A percentile compares a stretch with the other conserved stretches of the same genome.
These are phyloP conservation scores for Orchesella flavescens DNA, from an alignment of 2,888 invertebrate genomes.

Conservation along the genomic window DNA sequence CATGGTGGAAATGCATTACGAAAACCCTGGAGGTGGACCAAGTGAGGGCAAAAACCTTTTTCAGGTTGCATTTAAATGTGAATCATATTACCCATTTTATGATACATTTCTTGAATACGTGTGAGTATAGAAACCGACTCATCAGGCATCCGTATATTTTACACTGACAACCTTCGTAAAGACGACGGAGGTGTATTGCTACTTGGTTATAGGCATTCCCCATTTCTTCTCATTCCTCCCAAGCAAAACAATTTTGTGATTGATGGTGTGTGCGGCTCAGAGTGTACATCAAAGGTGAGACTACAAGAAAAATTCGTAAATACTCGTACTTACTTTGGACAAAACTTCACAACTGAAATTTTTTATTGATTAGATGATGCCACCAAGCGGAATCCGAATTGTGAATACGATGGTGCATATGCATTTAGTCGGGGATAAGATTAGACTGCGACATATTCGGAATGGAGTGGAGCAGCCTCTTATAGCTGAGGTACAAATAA, in stretches of 20 bases:
- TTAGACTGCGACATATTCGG: slow-evolving; percentile 85
- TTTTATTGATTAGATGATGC: slow-evolving; percentile 19
- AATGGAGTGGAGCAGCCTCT: slow-evolving; percentile 84
- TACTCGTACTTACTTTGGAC: not conserved
- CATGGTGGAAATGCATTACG: slow-evolving; percentile 93
- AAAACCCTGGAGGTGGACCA: slow-evolving; percentile 77
- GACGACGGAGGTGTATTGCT: slow-evolving; percentile 88
- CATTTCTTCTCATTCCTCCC: slow-evolving; percentile 88
- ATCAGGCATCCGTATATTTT: slow-evolving; percentile 88
- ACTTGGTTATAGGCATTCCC: slow-evolving; percentile 85
- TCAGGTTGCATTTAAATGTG: no score
- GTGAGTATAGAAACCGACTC: slow-evolving; percentile 80
- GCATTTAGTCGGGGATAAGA: slow-evolving; percentile 82
- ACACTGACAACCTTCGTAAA: slow-evolving; percentile 82
- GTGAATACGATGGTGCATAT: slow-evolving; percentile 88
- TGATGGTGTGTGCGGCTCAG: slow-evolving; percentile 87
- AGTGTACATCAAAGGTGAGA: slow-evolving; percentile 84
- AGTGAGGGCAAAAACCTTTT: slow-evolving; percentile 59
- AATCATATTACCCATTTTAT: not conserved
- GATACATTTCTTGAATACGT: not conserved
- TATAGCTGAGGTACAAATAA: slow-evolving; percentile 80
- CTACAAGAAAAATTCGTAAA: no score
- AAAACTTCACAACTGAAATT: not conserved
- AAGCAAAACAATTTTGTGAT: slow-evolving; percentile 84
- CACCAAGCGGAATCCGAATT: slow-evolving; percentile 82